Evolutionary conservation across 2,797 vertebrate genomes (phyloP), one percentile per base, ranked within the genome.

Genomic region (Salarias fasciatus): DNA sequence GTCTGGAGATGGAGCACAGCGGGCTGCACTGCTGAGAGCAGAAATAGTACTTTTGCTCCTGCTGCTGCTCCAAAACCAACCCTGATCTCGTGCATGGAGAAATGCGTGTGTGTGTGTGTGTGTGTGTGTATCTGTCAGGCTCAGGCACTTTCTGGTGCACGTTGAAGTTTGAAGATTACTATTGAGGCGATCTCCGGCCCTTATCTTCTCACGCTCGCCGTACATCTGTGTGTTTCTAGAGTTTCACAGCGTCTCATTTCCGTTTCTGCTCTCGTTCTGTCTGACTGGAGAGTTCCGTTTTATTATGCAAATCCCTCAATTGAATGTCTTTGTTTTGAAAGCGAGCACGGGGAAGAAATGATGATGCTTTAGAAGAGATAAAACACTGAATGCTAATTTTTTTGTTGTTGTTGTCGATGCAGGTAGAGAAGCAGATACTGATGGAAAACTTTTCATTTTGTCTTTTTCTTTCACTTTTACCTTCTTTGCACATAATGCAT

Each of bases 221-320:
- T 5, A 4, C 47, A 2, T 1, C 10, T n/a, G 3, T 18, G 36
- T 37, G 54, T 42, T 53, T 29, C 40, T 49, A 54, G 4, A 69
- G 9, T 31, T 60, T 65, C 13, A 33, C 4, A 5, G 11, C 56
- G 3, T 53, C 53, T 51, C 6, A 10, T 53, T 52, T 24, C 28
- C 33, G 12, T 11, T 53, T 9, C 55, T 45, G 31, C 30, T 50
- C 53, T 29, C 5, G 9, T 46, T 53, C 59, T 55, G 18, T 57
- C 69, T 64, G 54, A 53, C 30, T 57, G 50, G 41, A 63, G 57
- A 63, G 51, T 46, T 55, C 60, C 58, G 47, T 44, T 48, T 65
- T 53, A 62, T 75, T 79, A 84, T 84, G 69, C 68, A 77, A 83
- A 85, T 84, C 69, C 57, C 40, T 65, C 58, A 60, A 41, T 50